phyloP scores from a whole-genome alignment of 1,140 invertebrate species.

The Coelopa frigida region DNA sequence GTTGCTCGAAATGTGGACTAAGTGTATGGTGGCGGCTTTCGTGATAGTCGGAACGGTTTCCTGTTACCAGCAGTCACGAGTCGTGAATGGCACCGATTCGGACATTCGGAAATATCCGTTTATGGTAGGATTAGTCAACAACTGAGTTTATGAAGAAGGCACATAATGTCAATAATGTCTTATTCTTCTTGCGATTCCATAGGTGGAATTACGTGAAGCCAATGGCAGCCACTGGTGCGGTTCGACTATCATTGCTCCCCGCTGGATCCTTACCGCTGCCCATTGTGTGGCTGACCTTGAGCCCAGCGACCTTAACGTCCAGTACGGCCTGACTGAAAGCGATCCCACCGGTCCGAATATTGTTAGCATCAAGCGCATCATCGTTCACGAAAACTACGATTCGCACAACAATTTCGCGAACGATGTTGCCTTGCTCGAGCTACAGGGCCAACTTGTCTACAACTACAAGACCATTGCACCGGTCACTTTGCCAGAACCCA shows the following conservation, averaged over 20 bases:
- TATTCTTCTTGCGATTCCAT: neutral
- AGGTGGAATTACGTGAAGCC: conserved; percentile 33
- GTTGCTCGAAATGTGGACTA: conserved; percentile 5
- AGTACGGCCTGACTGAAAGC: conserved; percentile 27
- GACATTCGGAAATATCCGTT: conserved; percentile 29
- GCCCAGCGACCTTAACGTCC: conserved; percentile 19
- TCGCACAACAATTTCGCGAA: conserved; percentile 31
- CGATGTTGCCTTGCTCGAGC: conserved; percentile 29
- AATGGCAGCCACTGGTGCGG: conserved; percentile 50
- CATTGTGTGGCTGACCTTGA: conserved; percentile 48
- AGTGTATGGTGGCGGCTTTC: neutral
- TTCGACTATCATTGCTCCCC: conserved; percentile 48
- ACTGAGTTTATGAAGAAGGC: no score
- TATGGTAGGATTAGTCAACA: no score
- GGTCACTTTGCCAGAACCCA: conserved; percentile 21
- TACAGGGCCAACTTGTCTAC: conserved; percentile 21
- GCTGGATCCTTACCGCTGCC: conserved; percentile 52
- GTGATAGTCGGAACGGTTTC: conserved; percentile 12
- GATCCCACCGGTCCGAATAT: conserved; percentile 26
- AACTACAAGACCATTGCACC: conserved; percentile 27
- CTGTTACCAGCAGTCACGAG: conserved; percentile 19
- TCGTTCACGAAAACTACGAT: conserved; percentile 34
- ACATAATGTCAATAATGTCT: no score
- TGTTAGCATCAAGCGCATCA: conserved; percentile 27
- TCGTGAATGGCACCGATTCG: conserved; percentile 36